Percentiles rank a stretch among this genome's conserved stretches.
phyloP scores from a whole-genome alignment of 2,797 vertebrate species.

The Sebastes nivosus region DNA sequence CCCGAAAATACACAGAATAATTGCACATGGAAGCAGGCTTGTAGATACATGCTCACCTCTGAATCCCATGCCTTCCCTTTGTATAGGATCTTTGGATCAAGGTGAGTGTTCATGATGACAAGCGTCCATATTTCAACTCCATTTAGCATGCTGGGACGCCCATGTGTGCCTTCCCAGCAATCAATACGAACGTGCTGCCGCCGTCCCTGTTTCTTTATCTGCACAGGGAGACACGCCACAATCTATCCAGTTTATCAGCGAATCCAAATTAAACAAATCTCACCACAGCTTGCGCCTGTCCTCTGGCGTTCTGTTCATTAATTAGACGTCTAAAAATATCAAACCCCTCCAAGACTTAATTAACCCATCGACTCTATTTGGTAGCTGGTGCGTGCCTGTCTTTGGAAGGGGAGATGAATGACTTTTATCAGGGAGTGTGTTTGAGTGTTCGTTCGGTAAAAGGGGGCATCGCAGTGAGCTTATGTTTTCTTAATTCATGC shows the following conservation, averaged over 20 bases:
- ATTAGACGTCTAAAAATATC: constrained; percentile 87
- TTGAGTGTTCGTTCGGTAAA: neutral
- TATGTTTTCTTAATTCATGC: neutral
- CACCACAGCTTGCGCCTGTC: constrained; percentile 78
- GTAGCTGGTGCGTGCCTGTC: constrained; percentile 62
- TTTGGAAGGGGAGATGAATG: constrained; percentile 64
- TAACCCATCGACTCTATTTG: constrained; percentile 80
- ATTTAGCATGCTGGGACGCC: neutral
- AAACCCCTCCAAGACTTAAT: constrained; percentile 86
- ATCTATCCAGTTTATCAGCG: constrained; percentile 67
- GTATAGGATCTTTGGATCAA: neutral
- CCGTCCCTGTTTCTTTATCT: constrained; percentile 26
- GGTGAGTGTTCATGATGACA: neutral
- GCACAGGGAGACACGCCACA: constrained; percentile 44
- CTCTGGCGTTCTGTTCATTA: constrained; percentile 78
- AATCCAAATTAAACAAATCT: constrained; percentile 78
- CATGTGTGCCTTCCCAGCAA: constrained; percentile 19
- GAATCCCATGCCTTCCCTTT: neutral
- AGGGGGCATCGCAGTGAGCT: neutral
- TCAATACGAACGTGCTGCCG: neutral
- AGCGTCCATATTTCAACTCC: neutral
- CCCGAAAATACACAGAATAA: neutral
- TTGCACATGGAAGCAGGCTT: neutral
- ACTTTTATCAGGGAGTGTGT: constrained; percentile 51
- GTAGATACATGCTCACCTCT: neutral